Base-by-base conservation (phyloP, 2,113 vertebrate species). In the Corvus moneduloides region DNA sequence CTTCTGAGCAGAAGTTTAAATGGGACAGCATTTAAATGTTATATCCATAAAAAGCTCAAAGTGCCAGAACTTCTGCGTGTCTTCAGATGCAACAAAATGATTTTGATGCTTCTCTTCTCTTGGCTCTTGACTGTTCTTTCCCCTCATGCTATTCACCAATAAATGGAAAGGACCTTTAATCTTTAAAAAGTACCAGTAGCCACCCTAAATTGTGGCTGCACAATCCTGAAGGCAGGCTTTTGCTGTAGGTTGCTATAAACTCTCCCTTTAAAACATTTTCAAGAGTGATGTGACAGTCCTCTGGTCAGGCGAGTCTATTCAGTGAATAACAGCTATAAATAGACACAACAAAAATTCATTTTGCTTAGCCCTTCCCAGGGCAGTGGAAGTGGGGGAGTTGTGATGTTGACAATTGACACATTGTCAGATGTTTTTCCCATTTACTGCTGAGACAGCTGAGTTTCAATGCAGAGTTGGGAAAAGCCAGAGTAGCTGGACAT, bases 261-360 rank as follows among this genome's bases (percentile, higher is more conserved):
- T 19, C 32, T 56, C 24, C 17, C 54, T 76, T 68, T 79, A 64
- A 92, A 92, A 75, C 35, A 89, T 49, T 68, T 43, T 58, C 48
- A 61, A 48, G 64, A 92, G 67, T 73, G 27, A 87, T 62, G 66
- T 46, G 46, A 41, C 61, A 82, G 61, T 22, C 19, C 28, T 67
- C 76, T 44, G 56, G 66, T 84, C 66, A 92, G 66, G 81, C 91
- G 77, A 84, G 73, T 44, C n/a, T 67, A 30, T 92, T 89, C 80
- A 87, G 75, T 94, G 87, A 87, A 43, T 75, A 94, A 27, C 69
- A 91, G n/a, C 74, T 68, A 43, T 78, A 88, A 89, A 87, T 28
- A 75, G 7, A 35, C 15, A 54, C 27, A 87, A 41, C 58, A 94
- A 52, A 87, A 68, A 37, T 71, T 87, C 61, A 27, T 61, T 17